Base-by-base conservation (phyloP, 2,113 vertebrate genomes). In the Psilopsiagon aymara region DNA sequence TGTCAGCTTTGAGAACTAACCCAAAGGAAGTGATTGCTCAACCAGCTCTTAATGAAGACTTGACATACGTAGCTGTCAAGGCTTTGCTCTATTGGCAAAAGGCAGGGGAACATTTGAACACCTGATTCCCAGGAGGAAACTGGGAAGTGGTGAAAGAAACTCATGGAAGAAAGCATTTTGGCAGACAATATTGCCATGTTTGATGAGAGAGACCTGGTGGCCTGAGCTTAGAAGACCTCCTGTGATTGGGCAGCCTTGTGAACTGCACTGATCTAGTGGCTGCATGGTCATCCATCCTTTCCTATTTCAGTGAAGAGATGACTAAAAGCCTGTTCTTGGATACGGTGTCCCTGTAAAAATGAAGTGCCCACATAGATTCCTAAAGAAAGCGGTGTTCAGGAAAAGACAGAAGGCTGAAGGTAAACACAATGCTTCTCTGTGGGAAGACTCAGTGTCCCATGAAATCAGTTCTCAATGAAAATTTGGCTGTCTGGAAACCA, bases 371-470 rank as follows among this genome's bases (percentile, higher is more conserved):
- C 29, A 1, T 79, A 89, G 29, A 41, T 82, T 64, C 77, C 86
- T 68, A 66, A 95, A 87, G 91, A 57, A 82, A 91, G 77, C 17
- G 47, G 51, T 68, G 92, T 73, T 89, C 86, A 82, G 89, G 77
- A 68, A 84, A 75, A 95, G 86, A 78, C 94, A 95, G 95, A 92
- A 95, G 91, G 94, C 89, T 95, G 94, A 57, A 82, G 77, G 83
- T 78, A 94, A 89, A 84, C 95, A 94, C 47, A 81, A 96, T 82
- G 77, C 78, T 91, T 68, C 95, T 92, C 96, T 95, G 96, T 95
- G 93, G 92, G 96, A 92, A 97, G 89, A 55, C 76, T 88, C 66
- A 27, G 51, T 2, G 17, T 60, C 82, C 90, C 84, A 4, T 95
- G 92, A 96, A 94, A 84, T 94, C 81, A 91, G 66, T 60, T 91